Evolutionary conservation across 1,140 invertebrate genomes (phyloP), one percentile per base, ranked within the genome.

Genomic region (Colletes gigas): DNA sequence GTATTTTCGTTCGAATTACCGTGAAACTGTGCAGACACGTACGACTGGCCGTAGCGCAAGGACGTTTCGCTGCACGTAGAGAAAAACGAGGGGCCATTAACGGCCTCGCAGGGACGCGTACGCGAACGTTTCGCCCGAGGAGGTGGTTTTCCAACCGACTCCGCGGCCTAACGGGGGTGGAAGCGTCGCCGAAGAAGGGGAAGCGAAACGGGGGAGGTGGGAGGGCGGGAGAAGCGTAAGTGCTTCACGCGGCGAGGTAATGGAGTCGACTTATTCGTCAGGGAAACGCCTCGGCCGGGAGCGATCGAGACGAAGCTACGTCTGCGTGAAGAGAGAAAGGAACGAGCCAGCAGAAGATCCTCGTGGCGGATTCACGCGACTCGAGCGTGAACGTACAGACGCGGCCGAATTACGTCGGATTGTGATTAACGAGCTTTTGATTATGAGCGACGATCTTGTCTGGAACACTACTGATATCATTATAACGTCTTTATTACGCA

Each of bases 1-100:
- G 47, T 80, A 74, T 81, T 86, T 86, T 82, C 85, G 57, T 83
- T 81, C 68, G 68, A 82, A 83, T 86, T 83, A 88, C 70, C 81
- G 83, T 85, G 89, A 92, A 91, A 90, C 71, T 84, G 77, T 86
- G 81, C 89, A 89, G 89, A 74, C 78, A 82, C 72, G 81, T 85
- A 57, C 69, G 65, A n/a, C 50, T 8, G 68, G 68, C 74, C 71
- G 59, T 83, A 80, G 68, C 71, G 47, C 50, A 54, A 50, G 65
- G 76, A 68, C 67, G 69, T 75, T 75, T 78, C 74, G 70, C 55
- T 67, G 65, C 73, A 82, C 83, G 74, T 82, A 75, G 47, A 75
- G 39, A 15, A 65, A 55, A 85, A 75, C 75, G 80, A 83, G 74
- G 52, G 44, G 71, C 83, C 83, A 79, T 86, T 86, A 86, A 79